These are phyloP conservation scores for Morpho achilles DNA, from an alignment of 2,888 invertebrate genomes.

Conservation along the genomic window DNA sequence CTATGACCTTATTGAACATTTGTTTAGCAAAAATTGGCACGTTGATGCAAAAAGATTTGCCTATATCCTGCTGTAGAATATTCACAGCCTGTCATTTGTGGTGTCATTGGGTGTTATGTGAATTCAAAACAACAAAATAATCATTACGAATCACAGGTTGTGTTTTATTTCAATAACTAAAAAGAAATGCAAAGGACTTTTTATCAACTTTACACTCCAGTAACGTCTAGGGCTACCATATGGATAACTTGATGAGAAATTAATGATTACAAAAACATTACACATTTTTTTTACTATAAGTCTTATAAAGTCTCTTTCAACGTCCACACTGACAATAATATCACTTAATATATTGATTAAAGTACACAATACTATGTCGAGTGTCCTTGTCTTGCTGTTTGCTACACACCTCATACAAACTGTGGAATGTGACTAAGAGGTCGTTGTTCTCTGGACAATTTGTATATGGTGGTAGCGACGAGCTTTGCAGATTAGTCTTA, in stretches of 20 bases:
- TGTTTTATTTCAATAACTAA: conserved; percentile 72
- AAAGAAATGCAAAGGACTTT: conserved; percentile 75
- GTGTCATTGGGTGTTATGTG: conserved; percentile 3
- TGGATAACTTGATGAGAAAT: conserved; percentile 69
- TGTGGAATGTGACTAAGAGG: conserved; percentile 18
- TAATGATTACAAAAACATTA: conserved; percentile 77
- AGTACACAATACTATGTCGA: conserved; percentile 27
- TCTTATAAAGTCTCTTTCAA: conserved; percentile 72
- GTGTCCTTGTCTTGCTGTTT: conserved; percentile 21
- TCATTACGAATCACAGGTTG: conserved; percentile 74
- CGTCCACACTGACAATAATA: conserved; percentile 63
- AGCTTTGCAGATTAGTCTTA: conserved; percentile 63
- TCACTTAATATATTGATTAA: conserved; percentile 58
- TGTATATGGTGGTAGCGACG: conserved; percentile 57
- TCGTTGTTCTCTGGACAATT: conserved; percentile 17
- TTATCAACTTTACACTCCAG: conserved; percentile 70
- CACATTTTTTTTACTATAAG: conserved; percentile 75
- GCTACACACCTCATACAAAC: conserved; percentile 27
- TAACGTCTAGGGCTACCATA: conserved; percentile 72
- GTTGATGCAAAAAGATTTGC: not conserved
- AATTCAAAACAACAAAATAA: conserved; percentile 45
- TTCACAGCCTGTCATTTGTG: no score
- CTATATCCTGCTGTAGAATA: not conserved
- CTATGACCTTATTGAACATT: no score
- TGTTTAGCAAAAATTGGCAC: no score